Base-by-base conservation (phyloP, 2,888 invertebrate species). In the Cheilosia vernalis region DNA sequence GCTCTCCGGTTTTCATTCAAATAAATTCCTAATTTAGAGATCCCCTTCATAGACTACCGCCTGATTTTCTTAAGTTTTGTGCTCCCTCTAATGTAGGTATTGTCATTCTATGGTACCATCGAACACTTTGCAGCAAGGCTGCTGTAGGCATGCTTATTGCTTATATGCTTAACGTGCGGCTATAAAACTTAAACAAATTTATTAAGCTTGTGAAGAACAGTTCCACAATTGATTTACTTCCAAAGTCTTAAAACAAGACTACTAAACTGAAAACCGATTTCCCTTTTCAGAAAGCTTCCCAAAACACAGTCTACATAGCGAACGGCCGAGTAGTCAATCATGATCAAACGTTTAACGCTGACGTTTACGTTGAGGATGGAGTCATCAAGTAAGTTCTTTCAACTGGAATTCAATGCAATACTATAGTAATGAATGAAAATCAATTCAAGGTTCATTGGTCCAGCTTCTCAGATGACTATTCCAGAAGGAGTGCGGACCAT, bases 321-420 rank as follows among this genome's bases (percentile, higher is more conserved):
- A 97, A 98, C 93, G 99, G 99, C 3, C 96, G 96, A 90, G 95
- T 99, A 87, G 98, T 99, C 88, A 99, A 99, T 93, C 98, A 98
- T 89, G 98, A 99, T 92, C 94, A 93, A 37, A 96, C 97, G 91
- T 94, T 95, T 88, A 96, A 97, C 90, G 96, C 96, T 64, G 99
- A 99, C 92, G 95, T 99, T 77, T 98, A 98, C 93, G 96, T 99
- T 90, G 98, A 99, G 92, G 98, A 99, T 93, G 99, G 99, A 33
- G 93, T 97, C 89, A 99, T 99, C 92, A 98, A 98, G 98, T 98
- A 92, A 94, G 95, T 86, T 47, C 4, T 17, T 17, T 33, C 5
- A 67, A 66, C 17, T 37, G 10, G 0, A 37, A 37, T 37, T 2
- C 10, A 37, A 37, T 37, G 3, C 3, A 33, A 10, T 3, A 13